Percentiles rank a stretch among this genome's conserved stretches.
Conservation (phyloP, 2,888 invertebrate species). For the Drosophila kambysellisi region DNA sequence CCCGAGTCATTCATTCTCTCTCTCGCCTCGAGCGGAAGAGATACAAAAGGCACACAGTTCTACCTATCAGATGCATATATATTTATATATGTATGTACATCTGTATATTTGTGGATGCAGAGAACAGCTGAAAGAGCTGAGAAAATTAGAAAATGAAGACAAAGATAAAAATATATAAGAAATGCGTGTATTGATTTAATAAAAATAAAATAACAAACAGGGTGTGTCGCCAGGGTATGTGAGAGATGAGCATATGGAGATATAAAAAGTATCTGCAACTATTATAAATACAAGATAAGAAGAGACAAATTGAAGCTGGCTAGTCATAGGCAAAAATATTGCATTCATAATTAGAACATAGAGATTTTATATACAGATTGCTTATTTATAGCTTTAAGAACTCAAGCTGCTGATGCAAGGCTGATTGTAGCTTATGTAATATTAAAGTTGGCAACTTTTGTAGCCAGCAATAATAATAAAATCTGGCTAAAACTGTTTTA, state of each 20-base stretch:
- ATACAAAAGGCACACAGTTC: conserved; percentile 49
- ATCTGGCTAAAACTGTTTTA: background rate
- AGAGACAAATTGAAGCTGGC: background rate
- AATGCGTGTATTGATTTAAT: conserved; percentile 78
- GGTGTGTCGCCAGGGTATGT: conserved; percentile 39
- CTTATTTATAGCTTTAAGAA: background rate
- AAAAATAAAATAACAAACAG: conserved; percentile 68
- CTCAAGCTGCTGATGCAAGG: background rate
- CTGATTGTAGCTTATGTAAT: background rate
- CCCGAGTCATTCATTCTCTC: conserved; percentile 46
- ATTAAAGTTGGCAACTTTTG: background rate
- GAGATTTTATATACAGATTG: background rate
- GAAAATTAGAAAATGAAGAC: conserved; percentile 67
- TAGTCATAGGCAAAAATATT: background rate
- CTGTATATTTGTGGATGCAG: conserved; percentile 26
- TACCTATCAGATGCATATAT: conserved; percentile 40
- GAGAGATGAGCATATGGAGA: background rate
- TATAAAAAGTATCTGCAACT: conserved; percentile 1
- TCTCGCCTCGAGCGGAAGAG: conserved; percentile 43
- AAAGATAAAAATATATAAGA: conserved; percentile 79
- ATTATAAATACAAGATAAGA: conserved; percentile 11
- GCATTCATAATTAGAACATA: background rate
- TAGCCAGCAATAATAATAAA: background rate
- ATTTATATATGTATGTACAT: background rate
- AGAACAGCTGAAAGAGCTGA: conserved; percentile 45